Evolutionary conservation across 2,113 vertebrate species (phyloP), one percentile per base, ranked within the genome.

Genomic region (Gopherus evgoodei): DNA sequence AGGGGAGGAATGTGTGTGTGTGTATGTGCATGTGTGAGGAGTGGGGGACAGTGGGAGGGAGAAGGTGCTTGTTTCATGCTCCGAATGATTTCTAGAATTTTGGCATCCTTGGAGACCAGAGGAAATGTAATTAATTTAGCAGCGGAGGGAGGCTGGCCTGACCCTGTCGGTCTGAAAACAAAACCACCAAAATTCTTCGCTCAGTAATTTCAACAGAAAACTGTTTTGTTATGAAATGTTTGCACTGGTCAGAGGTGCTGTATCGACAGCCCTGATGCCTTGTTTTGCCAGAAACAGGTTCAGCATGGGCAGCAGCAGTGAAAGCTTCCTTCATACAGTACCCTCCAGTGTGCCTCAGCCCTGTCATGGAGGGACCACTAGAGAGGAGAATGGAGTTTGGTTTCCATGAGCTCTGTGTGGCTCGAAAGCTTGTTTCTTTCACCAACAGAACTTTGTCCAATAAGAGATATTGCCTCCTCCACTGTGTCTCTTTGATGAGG

Each of bases 61-160:
- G 89, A 90, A 88, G 84, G 1, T 0, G 13, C 59, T 57, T 2
- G 5, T 50, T 50, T 79, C 86, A 72, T 91, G 25, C 79, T 76
- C 38, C 35, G 56, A 95, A 95, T 94, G 92, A 93, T 84, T 96
- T 92, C 44, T 87, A 76, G 82, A 81, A 65, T 94, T 91, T 86
- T 6, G 3, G 11, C 16, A 62, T 84, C 79, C 44, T 81, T 78
- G 14, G 92, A 94, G 94, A 97, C 89, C 87, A 95, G 84, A 91
- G 81, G 87, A 89, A 80, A 83, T 93, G 62, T 93, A 88, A 95
- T 97, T 96, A 97, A 90, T 91, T 97, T 90, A 90, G 75, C 14
- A 47, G 92, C 94, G 90, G 88, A 86, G 82, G 0, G 1, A 94
- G 38, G 59, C 62, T 93, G 1, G 91, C 21, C 56, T 90, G 86